phyloP scores from a whole-genome alignment of 2,113 vertebrate genomes.

The Onychorhynchus coronatus region DNA sequence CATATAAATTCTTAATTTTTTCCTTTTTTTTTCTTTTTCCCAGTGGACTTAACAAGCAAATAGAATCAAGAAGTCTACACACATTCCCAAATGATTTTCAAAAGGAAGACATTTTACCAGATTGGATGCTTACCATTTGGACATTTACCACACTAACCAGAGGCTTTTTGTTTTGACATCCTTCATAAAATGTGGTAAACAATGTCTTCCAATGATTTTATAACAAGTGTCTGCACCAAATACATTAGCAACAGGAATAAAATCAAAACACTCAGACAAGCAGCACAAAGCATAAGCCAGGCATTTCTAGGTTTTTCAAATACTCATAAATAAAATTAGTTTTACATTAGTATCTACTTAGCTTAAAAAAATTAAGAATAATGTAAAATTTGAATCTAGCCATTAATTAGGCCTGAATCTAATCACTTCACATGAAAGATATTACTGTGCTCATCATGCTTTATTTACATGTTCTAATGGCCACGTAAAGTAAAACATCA shows the following conservation, averaged over 20 bases:
- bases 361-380: neutral
- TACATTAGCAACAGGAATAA: conserved; percentile 18
- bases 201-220: conserved; percentile 41
- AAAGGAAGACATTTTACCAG: neutral
- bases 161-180: conserved; percentile 8
- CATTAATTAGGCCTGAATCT: neutral
- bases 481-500: conserved; percentile 1
- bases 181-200: neutral
- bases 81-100: neutral
- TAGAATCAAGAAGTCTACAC: neutral
- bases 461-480: conserved; percentile 38
- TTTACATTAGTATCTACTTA: conserved; percentile 20
- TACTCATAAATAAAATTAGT: conserved; percentile 3
- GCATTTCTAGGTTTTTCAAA: neutral
- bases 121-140: conserved; percentile 4
- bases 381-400: neutral
- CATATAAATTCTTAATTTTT: neutral
- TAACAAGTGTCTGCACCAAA: neutral
- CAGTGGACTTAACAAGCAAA: neutral
- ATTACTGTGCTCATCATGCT: neutral
- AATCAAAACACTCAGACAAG: neutral
- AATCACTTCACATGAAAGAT: conserved; percentile 8
- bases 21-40: neutral
- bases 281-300: neutral
- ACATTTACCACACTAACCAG: neutral